These are phyloP conservation scores for Tinea trinotella DNA, from an alignment of 2,888 invertebrate species.

Conservation along the genomic window DNA sequence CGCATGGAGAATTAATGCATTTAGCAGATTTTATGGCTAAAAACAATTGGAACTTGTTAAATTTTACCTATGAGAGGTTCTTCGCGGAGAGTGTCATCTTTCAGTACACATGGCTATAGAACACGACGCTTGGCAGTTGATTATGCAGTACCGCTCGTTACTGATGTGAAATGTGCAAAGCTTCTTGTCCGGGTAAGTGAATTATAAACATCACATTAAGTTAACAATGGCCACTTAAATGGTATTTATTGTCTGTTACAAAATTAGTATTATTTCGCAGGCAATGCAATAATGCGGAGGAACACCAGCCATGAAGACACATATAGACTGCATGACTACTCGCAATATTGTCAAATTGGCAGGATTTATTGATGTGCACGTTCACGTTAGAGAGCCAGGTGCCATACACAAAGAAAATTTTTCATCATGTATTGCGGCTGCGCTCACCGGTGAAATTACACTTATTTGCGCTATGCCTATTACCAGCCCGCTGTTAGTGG, in stretches of 20 bases:
- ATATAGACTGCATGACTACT: constrained; percentile 97
- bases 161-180: constrained; percentile 99
- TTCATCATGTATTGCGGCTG: constrained; percentile 91
- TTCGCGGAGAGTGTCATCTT: constrained; percentile 92
- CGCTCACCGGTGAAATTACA: constrained; percentile 93
- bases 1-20: constrained; percentile 83
- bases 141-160: constrained; percentile 97
- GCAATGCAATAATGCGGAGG: constrained; percentile 82
- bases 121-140: constrained; percentile 97
- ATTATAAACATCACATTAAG: neutral
- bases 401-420: constrained; percentile 98
- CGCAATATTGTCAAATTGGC: constrained; percentile 91
- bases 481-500: constrained; percentile 92
- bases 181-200: constrained; percentile 86
- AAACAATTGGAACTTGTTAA: constrained; percentile 96
- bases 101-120: constrained; percentile 94
- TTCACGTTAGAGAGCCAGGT: constrained; percentile 98
- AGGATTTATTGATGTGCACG: constrained; percentile 98
- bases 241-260: neutral
- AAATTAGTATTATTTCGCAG: constrained; percentile 42
- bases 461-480: constrained; percentile 99
- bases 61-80: constrained; percentile 98
- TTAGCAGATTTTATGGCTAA: constrained; percentile 94
- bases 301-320: constrained; percentile 90
- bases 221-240: neutral